Conservation (phyloP, 2,888 invertebrate species). For the Odontocolon sp. region DNA sequence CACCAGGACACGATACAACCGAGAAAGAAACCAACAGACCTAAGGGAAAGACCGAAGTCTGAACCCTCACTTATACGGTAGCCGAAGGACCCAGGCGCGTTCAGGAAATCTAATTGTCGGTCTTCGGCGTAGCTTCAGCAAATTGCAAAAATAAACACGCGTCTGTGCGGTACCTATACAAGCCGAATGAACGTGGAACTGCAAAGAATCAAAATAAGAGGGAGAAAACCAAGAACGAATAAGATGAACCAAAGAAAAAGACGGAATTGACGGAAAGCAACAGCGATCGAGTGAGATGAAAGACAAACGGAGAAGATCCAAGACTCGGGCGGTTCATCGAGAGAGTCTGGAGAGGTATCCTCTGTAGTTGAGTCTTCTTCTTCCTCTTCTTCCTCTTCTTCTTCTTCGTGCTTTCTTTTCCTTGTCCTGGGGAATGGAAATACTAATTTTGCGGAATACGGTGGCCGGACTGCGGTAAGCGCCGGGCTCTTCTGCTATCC, state of each 20-base stretch:
- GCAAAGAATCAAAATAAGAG: constrained; percentile 62
- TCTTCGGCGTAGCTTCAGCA: constrained; percentile 71
- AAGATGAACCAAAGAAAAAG: constrained; percentile 9
- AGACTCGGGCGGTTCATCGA: constrained; percentile 51
- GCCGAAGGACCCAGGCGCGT: constrained; percentile 72
- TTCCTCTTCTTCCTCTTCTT: constrained; percentile 52
- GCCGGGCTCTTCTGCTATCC: constrained; percentile 62
- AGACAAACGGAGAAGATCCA: constrained; percentile 44
- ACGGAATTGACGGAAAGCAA: constrained; percentile 27
- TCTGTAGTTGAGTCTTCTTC: constrained; percentile 54
- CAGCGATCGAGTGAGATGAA: constrained; percentile 28
- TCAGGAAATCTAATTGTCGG: constrained; percentile 80
- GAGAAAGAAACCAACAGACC: not conserved
- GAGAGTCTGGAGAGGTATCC: too few species aligned
- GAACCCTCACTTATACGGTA: constrained; percentile 77
- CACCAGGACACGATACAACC: constrained; percentile 5
- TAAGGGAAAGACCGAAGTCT: constrained; percentile 12
- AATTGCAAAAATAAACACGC: constrained; percentile 80
- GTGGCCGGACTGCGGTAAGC: constrained; percentile 80
- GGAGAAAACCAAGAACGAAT: constrained; percentile 36
- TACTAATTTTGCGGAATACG: constrained; percentile 81
- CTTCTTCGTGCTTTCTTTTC: constrained; percentile 64
- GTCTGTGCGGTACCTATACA: constrained; percentile 61
- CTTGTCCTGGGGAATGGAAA: constrained; percentile 78
- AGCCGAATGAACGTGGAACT: constrained; percentile 66